Evolutionary conservation across 2,797 vertebrate genomes (phyloP).

Genomic region (Ciconia nigra): DNA sequence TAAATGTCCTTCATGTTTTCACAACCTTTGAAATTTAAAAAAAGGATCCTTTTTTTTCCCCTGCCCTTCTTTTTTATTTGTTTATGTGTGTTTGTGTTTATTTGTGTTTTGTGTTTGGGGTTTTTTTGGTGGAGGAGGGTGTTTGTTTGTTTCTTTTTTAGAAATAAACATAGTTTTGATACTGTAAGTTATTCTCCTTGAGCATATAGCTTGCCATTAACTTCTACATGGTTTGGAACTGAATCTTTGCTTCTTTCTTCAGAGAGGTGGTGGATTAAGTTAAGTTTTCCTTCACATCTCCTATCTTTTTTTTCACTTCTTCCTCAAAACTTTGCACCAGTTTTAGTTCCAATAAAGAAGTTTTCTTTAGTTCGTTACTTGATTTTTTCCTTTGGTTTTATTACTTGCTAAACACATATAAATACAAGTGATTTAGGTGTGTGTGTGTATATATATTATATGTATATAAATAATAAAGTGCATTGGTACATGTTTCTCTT

Average conservation of each 20-base stretch:
- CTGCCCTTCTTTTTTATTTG: background rate
- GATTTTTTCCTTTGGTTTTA: background rate
- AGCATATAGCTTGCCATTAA: background rate
- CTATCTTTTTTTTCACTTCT: background rate
- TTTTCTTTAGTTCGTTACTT: background rate
- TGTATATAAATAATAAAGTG: background rate
- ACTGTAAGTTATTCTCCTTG: background rate
- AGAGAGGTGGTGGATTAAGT: background rate
- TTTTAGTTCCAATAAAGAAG: background rate
- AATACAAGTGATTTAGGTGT: background rate
- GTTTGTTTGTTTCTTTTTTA: background rate
- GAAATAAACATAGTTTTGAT: background rate
- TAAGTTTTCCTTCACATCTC: background rate
- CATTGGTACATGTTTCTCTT: background rate
- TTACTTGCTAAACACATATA: background rate
- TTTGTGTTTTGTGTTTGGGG: background rate
- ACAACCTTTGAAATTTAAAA: background rate
- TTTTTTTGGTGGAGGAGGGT: no score
- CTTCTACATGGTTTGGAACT: background rate
- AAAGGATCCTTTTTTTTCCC: background rate
- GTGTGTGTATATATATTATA: background rate
- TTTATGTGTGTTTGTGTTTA: background rate
- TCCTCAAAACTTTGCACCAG: background rate
- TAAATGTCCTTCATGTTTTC: background rate
- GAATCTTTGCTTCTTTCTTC: background rate